These are phyloP conservation scores for Microcebus griseorufus DNA, from an alignment of 2,113 vertebrate species.

Conservation along the genomic window DNA sequence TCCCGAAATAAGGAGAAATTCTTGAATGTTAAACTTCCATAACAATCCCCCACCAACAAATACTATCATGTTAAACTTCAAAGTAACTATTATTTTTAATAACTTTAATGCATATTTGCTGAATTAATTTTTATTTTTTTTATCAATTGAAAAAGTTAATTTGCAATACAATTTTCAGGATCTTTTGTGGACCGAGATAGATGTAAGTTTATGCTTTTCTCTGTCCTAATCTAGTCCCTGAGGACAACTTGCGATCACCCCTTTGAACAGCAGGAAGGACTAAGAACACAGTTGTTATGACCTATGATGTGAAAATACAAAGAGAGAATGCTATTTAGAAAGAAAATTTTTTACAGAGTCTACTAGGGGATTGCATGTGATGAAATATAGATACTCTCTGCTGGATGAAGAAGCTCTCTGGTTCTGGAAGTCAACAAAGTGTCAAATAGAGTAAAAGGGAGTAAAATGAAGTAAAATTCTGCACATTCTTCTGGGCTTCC, in stretches of 20 bases:
- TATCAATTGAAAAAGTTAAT: background rate
- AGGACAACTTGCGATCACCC: slow-evolving; percentile 16
- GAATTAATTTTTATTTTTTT: slow-evolving; percentile 17
- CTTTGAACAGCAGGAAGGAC: slow-evolving; percentile 58
- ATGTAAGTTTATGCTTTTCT: slow-evolving; percentile 9
- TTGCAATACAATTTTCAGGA: background rate
- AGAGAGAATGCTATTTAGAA: slow-evolving; percentile 30
- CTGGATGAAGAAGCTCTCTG: background rate
- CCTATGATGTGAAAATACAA: slow-evolving; percentile 45
- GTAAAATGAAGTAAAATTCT: background rate
- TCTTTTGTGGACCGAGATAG: background rate
- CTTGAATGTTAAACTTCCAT: background rate
- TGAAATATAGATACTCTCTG: slow-evolving; percentile 42
- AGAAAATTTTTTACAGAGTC: slow-evolving; percentile 48
- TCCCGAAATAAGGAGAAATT: background rate
- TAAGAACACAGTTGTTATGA: slow-evolving; percentile 45
- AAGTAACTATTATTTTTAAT: background rate
- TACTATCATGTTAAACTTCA: background rate
- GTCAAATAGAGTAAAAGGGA: background rate
- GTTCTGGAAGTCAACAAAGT: background rate
- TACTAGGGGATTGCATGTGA: slow-evolving; percentile 51
- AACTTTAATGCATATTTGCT: background rate
- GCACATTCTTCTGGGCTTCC: background rate
- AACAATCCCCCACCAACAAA: background rate
- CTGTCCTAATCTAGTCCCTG: slow-evolving; percentile 49